Conservation (phyloP, 2,797 vertebrate species). For the Psittacula derbiana region DNA sequence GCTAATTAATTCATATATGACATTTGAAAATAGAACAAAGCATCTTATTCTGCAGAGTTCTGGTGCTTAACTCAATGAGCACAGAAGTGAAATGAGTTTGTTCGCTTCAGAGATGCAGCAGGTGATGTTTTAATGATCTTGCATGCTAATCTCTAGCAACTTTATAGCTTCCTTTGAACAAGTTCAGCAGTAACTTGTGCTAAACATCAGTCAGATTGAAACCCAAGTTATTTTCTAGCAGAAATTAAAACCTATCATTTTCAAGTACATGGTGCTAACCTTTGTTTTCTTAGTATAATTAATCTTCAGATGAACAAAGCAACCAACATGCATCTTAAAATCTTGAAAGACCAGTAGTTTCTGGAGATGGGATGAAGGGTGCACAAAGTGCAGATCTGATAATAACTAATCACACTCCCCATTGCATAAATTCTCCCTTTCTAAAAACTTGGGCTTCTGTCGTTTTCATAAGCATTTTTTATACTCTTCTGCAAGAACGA, state of each 20-base stretch:
- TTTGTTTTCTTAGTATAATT: neutral
- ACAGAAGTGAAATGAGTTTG: neutral
- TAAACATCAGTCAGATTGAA: neutral
- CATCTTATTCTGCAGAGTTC: neutral
- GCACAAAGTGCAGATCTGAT: neutral
- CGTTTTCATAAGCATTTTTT: neutral
- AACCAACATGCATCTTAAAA: neutral
- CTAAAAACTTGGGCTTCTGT: neutral
- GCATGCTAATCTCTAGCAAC: neutral
- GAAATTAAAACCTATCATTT: neutral
- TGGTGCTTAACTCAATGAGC: neutral
- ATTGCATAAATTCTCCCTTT: rapidly evolving
- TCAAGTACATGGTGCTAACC: neutral
- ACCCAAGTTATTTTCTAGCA: neutral
- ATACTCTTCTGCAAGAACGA: neutral
- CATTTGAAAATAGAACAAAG: neutral
- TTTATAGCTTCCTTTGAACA: neutral
- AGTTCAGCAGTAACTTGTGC: neutral
- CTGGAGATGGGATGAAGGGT: neutral
- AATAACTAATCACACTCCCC: neutral
- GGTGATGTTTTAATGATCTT: neutral
- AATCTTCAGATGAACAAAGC: neutral
- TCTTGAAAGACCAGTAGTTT: neutral
- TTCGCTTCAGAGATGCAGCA: neutral
- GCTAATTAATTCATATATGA: neutral